phyloP scores from a whole-genome alignment of 1,140 invertebrate genomes.

The Sarcophaga bullata region DNA sequence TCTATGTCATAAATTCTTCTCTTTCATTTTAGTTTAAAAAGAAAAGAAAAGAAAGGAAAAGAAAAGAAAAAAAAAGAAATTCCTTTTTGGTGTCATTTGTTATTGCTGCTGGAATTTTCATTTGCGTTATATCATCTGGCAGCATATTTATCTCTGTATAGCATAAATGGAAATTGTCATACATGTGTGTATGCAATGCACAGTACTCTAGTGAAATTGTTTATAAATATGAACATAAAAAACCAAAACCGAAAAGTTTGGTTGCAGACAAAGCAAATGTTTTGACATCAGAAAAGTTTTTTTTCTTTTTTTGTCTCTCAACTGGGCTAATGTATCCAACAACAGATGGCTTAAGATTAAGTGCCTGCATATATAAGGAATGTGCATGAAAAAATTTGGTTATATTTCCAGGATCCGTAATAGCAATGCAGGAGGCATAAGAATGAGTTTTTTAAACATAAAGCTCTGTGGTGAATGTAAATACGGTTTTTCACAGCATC shows the following conservation, averaged over 20 bases:
- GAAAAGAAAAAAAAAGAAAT: too few species aligned
- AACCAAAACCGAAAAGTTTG: background rate
- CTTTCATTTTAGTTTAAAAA: background rate
- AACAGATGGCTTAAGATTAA: constrained; percentile 32
- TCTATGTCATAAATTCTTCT: background rate
- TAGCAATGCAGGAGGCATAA: too few species aligned
- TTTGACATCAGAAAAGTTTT: background rate
- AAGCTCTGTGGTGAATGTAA: too few species aligned
- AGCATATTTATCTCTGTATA: background rate
- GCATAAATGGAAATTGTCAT: background rate
- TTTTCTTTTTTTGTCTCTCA: background rate
- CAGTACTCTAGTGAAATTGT: background rate
- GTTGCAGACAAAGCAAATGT: background rate
- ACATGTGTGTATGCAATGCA: background rate
- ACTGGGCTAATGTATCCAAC: background rate
- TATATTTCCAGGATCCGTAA: too few species aligned
- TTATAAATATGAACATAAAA: background rate
- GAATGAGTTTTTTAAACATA: too few species aligned
- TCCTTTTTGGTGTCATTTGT: constrained; percentile 26
- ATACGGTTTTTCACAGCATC: too few species aligned
- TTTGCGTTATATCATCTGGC: constrained; percentile 29
- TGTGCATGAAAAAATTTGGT: too few species aligned
- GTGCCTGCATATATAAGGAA: constrained; percentile 4
- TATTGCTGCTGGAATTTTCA: constrained; percentile 30
- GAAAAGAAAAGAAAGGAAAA: too few species aligned